Conservation (phyloP, 1,140 invertebrate species). For the Yoshiicerus persimilis region DNA sequence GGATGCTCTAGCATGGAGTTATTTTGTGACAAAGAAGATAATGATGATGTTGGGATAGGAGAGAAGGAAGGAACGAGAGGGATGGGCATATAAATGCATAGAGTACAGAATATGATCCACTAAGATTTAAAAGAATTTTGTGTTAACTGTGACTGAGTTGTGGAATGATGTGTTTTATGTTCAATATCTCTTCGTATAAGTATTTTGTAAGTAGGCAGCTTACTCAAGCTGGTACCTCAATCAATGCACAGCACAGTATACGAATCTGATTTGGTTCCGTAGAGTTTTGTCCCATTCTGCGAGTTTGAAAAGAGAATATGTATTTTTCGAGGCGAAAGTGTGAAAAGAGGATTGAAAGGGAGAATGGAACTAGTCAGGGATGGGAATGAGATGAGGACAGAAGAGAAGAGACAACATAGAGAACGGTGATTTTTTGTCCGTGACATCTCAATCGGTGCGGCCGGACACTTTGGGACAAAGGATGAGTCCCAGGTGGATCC, state of each 20-base stretch:
- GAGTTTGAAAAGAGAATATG: background rate
- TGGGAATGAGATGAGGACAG: constrained; percentile 18
- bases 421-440: constrained; percentile 34
- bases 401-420: background rate
- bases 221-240: background rate
- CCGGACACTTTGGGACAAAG: constrained; percentile 50
- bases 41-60: background rate
- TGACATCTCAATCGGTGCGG: constrained; percentile 49
- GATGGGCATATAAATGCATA: background rate
- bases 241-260: no score
- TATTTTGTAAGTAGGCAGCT: background rate
- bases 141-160: background rate
- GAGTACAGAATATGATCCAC: background rate
- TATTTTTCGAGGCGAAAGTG: constrained; percentile 31
- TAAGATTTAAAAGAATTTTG: background rate
- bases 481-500: constrained; percentile 49
- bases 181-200: background rate
- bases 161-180: background rate
- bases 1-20: background rate
- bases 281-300: constrained; percentile 1
- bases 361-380: constrained; percentile 7
- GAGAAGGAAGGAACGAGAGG: background rate
- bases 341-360: constrained; percentile 26
- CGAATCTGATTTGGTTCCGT: background rate
- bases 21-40: background rate